Evolutionary conservation across 2,797 vertebrate species (phyloP), one percentile per base, ranked within the genome.

Genomic region (Crocodylus rhombifer): DNA sequence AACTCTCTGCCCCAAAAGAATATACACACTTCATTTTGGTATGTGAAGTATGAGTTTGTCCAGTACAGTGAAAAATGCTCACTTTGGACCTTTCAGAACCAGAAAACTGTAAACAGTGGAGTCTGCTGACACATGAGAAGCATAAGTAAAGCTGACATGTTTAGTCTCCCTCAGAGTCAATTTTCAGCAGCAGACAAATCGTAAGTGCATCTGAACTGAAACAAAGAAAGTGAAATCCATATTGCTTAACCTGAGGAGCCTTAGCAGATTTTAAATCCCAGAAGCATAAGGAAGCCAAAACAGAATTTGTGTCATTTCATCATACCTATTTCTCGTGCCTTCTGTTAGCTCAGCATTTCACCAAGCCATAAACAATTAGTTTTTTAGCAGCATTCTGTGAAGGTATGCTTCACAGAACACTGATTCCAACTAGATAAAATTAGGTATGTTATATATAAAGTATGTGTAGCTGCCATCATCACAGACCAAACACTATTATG

Each of bases 91-190:
- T 10, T 16, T 83, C 80, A 42, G 67, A 1, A 80, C 14, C 0
- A 0, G 0, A n/a, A 11, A 67, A 5, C 0, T 63, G 84, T 77
- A 88, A 42, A 8, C 0, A 2, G 20, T 65, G 30, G 33, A 61
- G 51, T 84, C 85, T 83, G 1, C 10, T 62, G 81, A 30, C 1
- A 2, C 21, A 83, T 80, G 77, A 2, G 28, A 28, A 64, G 30
- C 63, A 36, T 2, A 0, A 0, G 2, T 0, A 83, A 89, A 79
- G 18, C 5, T 65, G n/a, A 63, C 25, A 0, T 6, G 36, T 13
- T 42, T 0, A 10, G 9, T 57, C 88, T 55, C 0, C 28, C 82
- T 86, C 42, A 20, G 60, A 4, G 61, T 25, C 1, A 26, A 18
- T 85, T 69, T 0, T 0, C 0, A 0, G 5, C 16, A 28, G 42